phyloP scores from a whole-genome alignment of 2,888 invertebrate genomes.

The Rhingia rostrata region DNA sequence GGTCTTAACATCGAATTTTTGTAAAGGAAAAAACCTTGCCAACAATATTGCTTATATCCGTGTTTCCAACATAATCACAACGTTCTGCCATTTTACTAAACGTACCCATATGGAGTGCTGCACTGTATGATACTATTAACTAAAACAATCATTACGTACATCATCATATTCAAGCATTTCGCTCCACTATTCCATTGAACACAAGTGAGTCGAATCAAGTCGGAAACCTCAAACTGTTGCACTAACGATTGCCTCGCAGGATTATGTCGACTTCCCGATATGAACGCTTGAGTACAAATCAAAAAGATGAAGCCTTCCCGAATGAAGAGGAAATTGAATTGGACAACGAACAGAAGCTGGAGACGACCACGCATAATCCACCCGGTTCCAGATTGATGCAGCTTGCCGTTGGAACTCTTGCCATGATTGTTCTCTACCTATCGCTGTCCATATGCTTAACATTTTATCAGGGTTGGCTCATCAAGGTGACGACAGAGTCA shows the following conservation, averaged over 20 bases:
- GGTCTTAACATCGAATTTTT: constrained; percentile 6
- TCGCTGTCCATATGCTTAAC: constrained; percentile 96
- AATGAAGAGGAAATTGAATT: constrained; percentile 80
- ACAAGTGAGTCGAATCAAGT: constrained; percentile 37
- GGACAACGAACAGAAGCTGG: constrained; percentile 72
- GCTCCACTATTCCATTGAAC: neutral
- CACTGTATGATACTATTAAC: constrained; percentile 18
- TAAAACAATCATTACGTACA: constrained; percentile 32
- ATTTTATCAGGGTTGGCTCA: constrained; percentile 97
- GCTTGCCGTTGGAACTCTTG: constrained; percentile 81
- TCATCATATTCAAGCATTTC: constrained; percentile 11
- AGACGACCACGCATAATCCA: constrained; percentile 60
- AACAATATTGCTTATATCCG: constrained; percentile 38
- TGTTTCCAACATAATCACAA: neutral
- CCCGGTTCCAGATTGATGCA: constrained; percentile 80
- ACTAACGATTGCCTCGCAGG: constrained; percentile 11
- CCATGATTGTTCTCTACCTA: constrained; percentile 92
- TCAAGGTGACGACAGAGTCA: constrained; percentile 85
- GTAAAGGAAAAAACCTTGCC: constrained; percentile 39
- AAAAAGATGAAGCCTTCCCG: constrained; percentile 74
- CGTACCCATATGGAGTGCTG: constrained; percentile 60
- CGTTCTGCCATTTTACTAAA: constrained; percentile 5
- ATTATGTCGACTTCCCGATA: constrained; percentile 79
- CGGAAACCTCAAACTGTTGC: constrained; percentile 62
- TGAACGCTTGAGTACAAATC: constrained; percentile 79